phyloP scores from a whole-genome alignment of 2,888 invertebrate genomes.

The Oasisia sp. region DNA sequence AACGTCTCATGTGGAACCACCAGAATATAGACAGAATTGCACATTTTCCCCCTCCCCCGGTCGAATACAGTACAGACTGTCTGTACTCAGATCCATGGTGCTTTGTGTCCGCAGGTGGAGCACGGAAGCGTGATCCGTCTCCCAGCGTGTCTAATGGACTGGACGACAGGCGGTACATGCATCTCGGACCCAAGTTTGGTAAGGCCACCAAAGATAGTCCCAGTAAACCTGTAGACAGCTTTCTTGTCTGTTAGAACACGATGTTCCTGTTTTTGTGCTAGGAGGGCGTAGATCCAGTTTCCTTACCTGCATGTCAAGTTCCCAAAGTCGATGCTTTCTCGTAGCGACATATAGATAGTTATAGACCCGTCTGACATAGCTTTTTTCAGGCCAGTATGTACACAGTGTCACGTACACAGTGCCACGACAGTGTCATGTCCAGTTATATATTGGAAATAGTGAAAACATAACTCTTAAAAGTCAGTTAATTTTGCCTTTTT shows the following conservation, averaged over 20 bases:
- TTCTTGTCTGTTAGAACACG: neutral
- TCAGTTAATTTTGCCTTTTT: no score
- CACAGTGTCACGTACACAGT: neutral
- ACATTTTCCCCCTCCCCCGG: no score
- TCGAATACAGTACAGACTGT: neutral
- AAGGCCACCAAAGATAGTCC: conserved; percentile 7
- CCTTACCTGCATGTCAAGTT: neutral
- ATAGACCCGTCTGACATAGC: neutral
- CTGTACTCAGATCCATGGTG: neutral
- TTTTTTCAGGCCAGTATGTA: neutral
- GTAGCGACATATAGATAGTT: neutral
- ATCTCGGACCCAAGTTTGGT: conserved; percentile 66
- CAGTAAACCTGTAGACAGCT: neutral
- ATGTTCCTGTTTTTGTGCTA: no score
- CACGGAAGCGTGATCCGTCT: conserved; percentile 86
- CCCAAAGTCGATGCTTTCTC: neutral
- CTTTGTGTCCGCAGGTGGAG: conserved; percentile 51
- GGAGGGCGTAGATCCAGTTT: neutral
- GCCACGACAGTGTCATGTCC: neutral
- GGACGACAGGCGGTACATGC: conserved; percentile 24
- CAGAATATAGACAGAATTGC: no score
- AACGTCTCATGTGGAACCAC: no score
- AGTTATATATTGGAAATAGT: neutral
- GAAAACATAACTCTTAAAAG: neutral
- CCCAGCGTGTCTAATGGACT: conserved; percentile 84